phyloP scores from a whole-genome alignment of 2,113 vertebrate species.

The Mesembrinibis cayennensis region DNA sequence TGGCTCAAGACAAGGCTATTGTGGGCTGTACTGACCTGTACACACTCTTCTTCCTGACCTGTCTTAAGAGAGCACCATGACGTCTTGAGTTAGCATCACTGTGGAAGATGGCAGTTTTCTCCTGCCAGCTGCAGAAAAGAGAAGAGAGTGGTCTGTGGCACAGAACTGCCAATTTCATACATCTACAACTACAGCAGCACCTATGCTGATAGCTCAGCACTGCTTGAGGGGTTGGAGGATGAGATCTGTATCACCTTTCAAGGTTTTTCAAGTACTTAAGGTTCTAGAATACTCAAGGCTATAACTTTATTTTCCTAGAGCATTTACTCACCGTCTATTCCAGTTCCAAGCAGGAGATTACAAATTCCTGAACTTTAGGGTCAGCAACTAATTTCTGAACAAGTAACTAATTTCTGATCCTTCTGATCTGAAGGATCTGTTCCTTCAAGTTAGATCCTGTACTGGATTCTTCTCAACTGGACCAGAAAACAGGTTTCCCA shows the following conservation, averaged over 20 bases:
- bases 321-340: not conserved
- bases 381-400: not conserved
- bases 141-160: not conserved
- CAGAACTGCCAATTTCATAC: fast-evolving
- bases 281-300: not conserved
- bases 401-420: too few relatives aligned
- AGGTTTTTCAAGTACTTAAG: not conserved
- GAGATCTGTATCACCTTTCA: not conserved
- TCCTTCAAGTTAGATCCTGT: not conserved
- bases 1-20: not conserved
- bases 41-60: too few relatives aligned
- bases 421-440: not conserved
- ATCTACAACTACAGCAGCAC: not conserved
- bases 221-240: too few relatives aligned
- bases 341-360: fast-evolving
- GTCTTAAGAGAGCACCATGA: too few relatives aligned
- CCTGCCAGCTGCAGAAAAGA: not conserved
- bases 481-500: not conserved
- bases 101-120: not conserved
- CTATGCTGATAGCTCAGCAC: not conserved
- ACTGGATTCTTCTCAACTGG: not conserved
- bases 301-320: not conserved
- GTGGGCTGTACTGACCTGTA: too few relatives aligned
- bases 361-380: fast-evolving
- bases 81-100: too few relatives aligned